These are phyloP conservation scores for Garrulus glandarius DNA, from an alignment of 2,797 vertebrate species.

Conservation along the genomic window DNA sequence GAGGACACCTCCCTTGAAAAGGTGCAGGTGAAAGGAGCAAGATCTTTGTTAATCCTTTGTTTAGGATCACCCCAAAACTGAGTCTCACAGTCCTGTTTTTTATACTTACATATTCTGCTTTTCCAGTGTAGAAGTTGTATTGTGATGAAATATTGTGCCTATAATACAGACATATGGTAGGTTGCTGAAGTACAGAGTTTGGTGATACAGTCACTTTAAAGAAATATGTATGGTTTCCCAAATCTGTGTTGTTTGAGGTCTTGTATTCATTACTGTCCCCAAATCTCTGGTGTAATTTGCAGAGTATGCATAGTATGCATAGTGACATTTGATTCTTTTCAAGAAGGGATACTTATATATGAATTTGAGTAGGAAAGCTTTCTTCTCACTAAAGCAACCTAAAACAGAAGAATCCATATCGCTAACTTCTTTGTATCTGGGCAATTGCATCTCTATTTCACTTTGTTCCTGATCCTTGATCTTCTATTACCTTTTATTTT, in stretches of 20 bases:
- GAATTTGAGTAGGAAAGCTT: neutral
- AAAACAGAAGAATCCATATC: neutral
- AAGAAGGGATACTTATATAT: neutral
- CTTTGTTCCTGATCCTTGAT: neutral
- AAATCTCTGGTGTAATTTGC: neutral
- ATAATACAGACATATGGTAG: neutral
- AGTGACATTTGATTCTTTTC: neutral
- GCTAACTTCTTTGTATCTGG: neutral
- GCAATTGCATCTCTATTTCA: neutral
- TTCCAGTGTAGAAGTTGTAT: neutral
- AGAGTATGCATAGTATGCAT: neutral
- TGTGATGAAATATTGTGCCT: neutral
- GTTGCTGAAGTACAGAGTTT: neutral
- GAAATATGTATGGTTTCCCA: neutral
- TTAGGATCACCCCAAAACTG: neutral
- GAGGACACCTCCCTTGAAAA: neutral
- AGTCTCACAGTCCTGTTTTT: neutral
- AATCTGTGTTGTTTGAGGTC: neutral
- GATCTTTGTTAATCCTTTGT: neutral
- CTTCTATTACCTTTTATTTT: neutral
- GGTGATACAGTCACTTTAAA: neutral
- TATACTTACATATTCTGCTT: neutral
- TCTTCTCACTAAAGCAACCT: neutral
- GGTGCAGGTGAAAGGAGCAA: neutral
- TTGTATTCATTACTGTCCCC: neutral